Percentiles rank a stretch among this genome's conserved stretches.
phyloP scores from a whole-genome alignment of 2,113 vertebrate species.

The Tragelaphus buxtoni region DNA sequence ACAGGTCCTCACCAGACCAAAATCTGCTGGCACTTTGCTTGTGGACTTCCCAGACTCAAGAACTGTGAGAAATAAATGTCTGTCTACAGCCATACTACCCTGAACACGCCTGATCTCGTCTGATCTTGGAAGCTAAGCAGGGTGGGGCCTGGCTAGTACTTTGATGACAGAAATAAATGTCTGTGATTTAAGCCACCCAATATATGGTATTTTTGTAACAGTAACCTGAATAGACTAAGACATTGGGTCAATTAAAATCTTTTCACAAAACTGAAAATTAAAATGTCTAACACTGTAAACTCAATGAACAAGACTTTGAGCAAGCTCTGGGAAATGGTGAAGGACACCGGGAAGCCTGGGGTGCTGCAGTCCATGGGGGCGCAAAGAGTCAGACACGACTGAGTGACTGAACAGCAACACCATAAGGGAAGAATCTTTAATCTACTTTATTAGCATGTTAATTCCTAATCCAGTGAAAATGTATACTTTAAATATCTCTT shows the following conservation, averaged over 20 bases:
- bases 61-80: neutral
- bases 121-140: neutral
- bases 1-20: neutral
- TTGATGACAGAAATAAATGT: neutral
- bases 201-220: neutral
- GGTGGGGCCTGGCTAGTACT: neutral
- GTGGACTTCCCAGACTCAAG: neutral
- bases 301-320: neutral
- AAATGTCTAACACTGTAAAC: neutral
- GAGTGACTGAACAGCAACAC: neutral
- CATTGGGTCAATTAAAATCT: neutral
- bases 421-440: neutral
- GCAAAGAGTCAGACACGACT: neutral
- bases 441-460: neutral
- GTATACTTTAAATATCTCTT: neutral
- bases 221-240: neutral
- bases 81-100: neutral
- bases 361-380: neutral
- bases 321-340: neutral
- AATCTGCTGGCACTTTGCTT: neutral
- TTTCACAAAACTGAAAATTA: neutral
- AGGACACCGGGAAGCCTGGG: neutral
- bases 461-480: neutral
- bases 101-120: neutral
- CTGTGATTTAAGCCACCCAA: neutral